These are phyloP conservation scores for Delia radicum DNA, from an alignment of 1,140 invertebrate genomes.

Conservation along the genomic window DNA sequence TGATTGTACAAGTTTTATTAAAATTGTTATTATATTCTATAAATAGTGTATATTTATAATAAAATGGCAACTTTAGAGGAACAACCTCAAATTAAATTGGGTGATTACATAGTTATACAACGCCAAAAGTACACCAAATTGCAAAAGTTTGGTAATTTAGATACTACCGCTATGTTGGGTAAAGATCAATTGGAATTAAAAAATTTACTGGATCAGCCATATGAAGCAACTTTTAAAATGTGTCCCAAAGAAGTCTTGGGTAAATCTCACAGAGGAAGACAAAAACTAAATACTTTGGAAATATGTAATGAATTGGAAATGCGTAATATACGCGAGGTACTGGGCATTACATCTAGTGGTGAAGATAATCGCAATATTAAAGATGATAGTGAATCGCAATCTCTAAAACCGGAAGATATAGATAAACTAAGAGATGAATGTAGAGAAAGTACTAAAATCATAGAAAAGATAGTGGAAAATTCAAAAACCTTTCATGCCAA, in stretches of 20 bases:
- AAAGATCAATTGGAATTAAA: conserved; percentile 72
- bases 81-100: conserved; percentile 57
- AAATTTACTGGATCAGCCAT: conserved; percentile 70
- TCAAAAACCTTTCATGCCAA: conserved; percentile 84
- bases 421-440: conserved; percentile 72
- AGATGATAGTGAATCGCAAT: conserved; percentile 85
- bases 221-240: conserved; percentile 80
- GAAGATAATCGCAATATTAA: conserved; percentile 82
- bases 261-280: conserved; percentile 52
- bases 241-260: conserved; percentile 57
- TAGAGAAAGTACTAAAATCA: conserved; percentile 76
- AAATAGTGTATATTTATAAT: background rate
- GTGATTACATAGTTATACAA: conserved; percentile 73
- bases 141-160: conserved; percentile 66
- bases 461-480: conserved; percentile 83
- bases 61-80: background rate
- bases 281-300: conserved; percentile 63
- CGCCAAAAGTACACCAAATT: conserved; percentile 75
- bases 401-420: conserved; percentile 81
- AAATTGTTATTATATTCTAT: background rate
- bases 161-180: conserved; percentile 65
- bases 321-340: conserved; percentile 56
- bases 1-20: background rate
- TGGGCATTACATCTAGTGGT: conserved; percentile 63
- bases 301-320: conserved; percentile 59